A percentile compares a stretch with the other conserved stretches of the same genome.
Conservation (phyloP, 2,888 invertebrate species). For the Rhaphigaster nebulosa region DNA sequence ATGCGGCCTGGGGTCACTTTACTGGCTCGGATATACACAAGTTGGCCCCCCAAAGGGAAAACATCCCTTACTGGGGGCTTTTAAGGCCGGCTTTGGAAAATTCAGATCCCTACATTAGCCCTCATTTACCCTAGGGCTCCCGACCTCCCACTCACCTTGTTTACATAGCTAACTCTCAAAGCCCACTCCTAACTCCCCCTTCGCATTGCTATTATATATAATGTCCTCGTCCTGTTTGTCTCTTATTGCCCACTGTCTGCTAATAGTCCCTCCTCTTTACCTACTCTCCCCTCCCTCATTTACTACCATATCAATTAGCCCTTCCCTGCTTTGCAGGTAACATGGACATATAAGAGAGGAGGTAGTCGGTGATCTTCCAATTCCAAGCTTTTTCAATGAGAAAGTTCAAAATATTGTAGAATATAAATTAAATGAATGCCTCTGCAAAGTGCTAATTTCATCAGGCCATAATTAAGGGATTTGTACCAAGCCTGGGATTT, state of each 20-base stretch:
- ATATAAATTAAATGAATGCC: not conserved
- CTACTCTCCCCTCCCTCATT: not conserved
- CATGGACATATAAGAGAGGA: not conserved
- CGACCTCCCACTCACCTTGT: conserved; percentile 47
- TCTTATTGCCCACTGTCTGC: conserved; percentile 37
- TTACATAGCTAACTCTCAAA: conserved; percentile 59
- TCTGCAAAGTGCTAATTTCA: not conserved
- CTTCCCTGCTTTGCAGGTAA: not conserved
- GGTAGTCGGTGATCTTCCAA: not conserved
- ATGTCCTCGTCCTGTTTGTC: conserved; percentile 15
- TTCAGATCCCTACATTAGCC: conserved; percentile 46
- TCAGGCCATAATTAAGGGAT: too few relatives aligned
- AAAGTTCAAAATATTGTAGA: not conserved
- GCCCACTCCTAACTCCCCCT: conserved; percentile 45
- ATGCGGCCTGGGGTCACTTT: conserved; percentile 61
- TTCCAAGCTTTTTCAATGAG: not conserved
- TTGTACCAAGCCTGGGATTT: too few relatives aligned
- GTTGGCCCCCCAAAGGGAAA: conserved; percentile 59
- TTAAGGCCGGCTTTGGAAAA: conserved; percentile 51
- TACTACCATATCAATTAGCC: not conserved
- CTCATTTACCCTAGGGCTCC: conserved; percentile 34
- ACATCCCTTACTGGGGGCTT: conserved; percentile 51
- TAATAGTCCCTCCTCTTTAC: not conserved
- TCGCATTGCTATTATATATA: conserved; percentile 45
- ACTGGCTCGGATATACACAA: conserved; percentile 62